Conservation (phyloP, 2,888 invertebrate genomes). For the Drosophila longiperda region DNA sequence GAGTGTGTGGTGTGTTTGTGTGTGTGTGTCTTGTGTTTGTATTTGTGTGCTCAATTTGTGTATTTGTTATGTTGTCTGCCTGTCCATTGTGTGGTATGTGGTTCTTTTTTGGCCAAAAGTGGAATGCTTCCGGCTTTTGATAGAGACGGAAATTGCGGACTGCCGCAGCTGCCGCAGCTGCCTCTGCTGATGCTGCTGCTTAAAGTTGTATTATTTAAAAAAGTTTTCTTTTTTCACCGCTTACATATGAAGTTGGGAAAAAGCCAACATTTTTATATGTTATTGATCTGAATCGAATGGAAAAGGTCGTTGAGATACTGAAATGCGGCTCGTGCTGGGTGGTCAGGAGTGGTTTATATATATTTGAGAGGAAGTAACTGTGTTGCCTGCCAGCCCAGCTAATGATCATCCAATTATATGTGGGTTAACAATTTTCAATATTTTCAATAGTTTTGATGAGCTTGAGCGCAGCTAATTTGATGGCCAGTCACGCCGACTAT, state of each 20-base stretch:
- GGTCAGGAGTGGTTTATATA: constrained; percentile 40
- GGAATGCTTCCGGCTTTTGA: constrained; percentile 67
- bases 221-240: constrained; percentile 13
- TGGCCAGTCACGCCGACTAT: constrained; percentile 54
- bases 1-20: constrained; percentile 22
- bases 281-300: constrained; percentile 11
- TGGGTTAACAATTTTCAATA: constrained; percentile 53
- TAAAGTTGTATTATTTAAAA: constrained; percentile 46
- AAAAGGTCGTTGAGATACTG: constrained; percentile 26
- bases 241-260: constrained; percentile 22
- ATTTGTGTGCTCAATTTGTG: constrained; percentile 15
- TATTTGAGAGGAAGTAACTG: constrained; percentile 35
- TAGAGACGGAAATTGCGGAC: constrained; percentile 65
- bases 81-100: constrained; percentile 32
- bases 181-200: not conserved
- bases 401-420: constrained; percentile 72
- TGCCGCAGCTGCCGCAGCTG: constrained; percentile 2
- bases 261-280: not conserved
- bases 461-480: constrained; percentile 58
- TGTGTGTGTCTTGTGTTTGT: constrained; percentile 19
- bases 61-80: constrained; percentile 6
- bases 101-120: constrained; percentile 39
- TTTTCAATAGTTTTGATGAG: constrained; percentile 70
- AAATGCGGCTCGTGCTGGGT: constrained; percentile 47
- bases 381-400: constrained; percentile 35